Base-by-base conservation (phyloP, 1,140 invertebrate species). In the Gonatopus flavifemur region DNA sequence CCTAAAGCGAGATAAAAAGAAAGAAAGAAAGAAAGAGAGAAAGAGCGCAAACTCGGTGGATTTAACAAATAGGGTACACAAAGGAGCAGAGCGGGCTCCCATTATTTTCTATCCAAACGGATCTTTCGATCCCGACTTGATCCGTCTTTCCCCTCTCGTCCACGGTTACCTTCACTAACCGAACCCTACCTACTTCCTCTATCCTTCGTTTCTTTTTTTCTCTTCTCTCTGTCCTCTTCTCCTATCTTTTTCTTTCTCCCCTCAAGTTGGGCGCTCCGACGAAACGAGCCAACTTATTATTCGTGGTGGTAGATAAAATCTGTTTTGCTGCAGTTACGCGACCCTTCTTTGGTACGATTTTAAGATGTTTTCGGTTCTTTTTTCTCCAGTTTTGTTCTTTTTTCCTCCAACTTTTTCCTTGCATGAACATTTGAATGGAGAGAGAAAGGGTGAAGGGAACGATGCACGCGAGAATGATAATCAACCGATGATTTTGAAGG, bases 41-140 rank as follows among this genome's bases (percentile, higher is more conserved):
- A 28, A 44, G 28, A 30, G 43, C 16, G 15, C 13, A 42, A 50
- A 12, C 25, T 6, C 51, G 45, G 39, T 47, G 56, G 40, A 58
- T 55, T 60, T 60, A 53, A 60, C 51, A 59, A 59, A 59, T 59
- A 55, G 39, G 42, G 24, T 59, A 49, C 28, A 50, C 33, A 59
- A 59, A 58, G 33, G 42, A 32, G 50, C 16, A 38, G 20, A 50
- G 55, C 42, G 31, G 46, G 3, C 49, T 32, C 28, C 37, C 32
- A 59, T 59, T 54, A 57, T 59, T 59, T 59, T 30, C 50, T 54
- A 59, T 57, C 55, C 38, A 53, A 59, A 48, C 55, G 44, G 46
- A 37, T 52, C 24, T 22, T 36, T 52, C 38, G 24, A 58, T 15
- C 37, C 28, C 16, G 33, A n/a, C 39, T 31, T 28, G 36, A 35